These are phyloP conservation scores for Ceratina australensis DNA, from an alignment of 1,140 invertebrate species.

Conservation along the genomic window DNA sequence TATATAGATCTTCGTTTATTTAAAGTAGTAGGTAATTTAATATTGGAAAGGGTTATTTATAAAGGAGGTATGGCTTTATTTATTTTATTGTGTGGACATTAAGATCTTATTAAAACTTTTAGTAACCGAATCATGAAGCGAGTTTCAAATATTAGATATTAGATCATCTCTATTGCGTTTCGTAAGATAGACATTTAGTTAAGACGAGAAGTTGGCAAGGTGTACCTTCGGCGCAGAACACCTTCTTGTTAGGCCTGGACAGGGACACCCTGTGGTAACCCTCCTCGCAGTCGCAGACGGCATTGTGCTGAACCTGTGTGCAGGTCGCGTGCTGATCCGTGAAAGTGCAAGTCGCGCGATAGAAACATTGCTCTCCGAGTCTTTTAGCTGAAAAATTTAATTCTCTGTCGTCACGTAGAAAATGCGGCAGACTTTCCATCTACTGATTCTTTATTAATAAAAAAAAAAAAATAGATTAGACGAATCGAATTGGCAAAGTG, in stretches of 20 bases:
- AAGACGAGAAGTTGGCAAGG: constrained; percentile 7
- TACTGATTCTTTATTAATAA: too few relatives aligned
- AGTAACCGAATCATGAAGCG: neutral
- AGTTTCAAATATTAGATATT: too few relatives aligned
- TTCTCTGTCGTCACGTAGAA: neutral
- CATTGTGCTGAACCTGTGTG: constrained; percentile 90
- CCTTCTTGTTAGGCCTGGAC: constrained; percentile 85
- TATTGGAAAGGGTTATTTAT: too few relatives aligned
- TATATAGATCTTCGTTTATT: too few relatives aligned
- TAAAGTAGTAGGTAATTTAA: too few relatives aligned
- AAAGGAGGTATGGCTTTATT: too few relatives aligned
- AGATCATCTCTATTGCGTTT: too few relatives aligned
- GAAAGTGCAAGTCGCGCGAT: constrained; percentile 87
- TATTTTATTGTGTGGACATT: too few relatives aligned
- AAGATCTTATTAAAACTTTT: neutral
- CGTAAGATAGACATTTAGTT: too few relatives aligned
- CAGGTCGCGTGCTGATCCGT: constrained; percentile 89
- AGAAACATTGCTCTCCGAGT: constrained; percentile 91
- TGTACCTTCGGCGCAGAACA: constrained; percentile 91
- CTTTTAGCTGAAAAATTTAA: constrained; percentile 84
- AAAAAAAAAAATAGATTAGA: too few relatives aligned
- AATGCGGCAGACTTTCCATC: too few relatives aligned
- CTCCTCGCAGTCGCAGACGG: constrained; percentile 88
- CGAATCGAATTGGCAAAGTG: too few relatives aligned
- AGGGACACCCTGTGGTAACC: constrained; percentile 89